These are phyloP conservation scores for Entomobrya proxima DNA, from an alignment of 2,888 invertebrate species.

Conservation along the genomic window DNA sequence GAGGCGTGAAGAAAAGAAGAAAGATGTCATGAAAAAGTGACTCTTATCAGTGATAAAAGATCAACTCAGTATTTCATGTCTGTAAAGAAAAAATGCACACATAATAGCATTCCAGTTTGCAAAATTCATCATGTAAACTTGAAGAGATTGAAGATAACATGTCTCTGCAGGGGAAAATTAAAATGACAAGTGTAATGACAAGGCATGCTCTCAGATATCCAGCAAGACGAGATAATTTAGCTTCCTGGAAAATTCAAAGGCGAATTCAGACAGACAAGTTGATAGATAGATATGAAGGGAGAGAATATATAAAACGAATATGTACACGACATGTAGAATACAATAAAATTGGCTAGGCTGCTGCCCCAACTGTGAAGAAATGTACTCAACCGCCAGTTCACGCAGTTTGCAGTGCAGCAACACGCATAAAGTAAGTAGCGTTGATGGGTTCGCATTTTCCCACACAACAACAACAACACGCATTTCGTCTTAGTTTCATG, in stretches of 20 bases:
- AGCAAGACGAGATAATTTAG: slow-evolving; percentile 28
- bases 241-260: not conserved
- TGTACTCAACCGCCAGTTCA: slow-evolving; percentile 38
- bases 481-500: not conserved
- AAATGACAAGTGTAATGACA: slow-evolving; percentile 42
- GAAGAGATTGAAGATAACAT: slow-evolving; percentile 21
- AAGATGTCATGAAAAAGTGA: slow-evolving; percentile 20
- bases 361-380: not conserved
- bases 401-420: slow-evolving; percentile 16
- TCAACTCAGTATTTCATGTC: not conserved
- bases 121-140: slow-evolving; percentile 14
- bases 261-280: slow-evolving; percentile 12
- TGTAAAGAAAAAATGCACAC: too few relatives aligned
- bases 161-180: not conserved
- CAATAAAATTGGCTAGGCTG: slow-evolving; percentile 11
- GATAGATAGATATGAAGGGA: not conserved
- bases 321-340: not conserved
- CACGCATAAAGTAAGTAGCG: slow-evolving; percentile 16
- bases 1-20: not conserved
- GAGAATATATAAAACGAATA: not conserved
- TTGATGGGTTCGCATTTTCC: not conserved
- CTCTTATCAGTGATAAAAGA: slow-evolving; percentile 10
- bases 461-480: slow-evolving; percentile 36
- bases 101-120: not conserved
- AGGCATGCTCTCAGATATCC: slow-evolving; percentile 26